Percentiles rank a stretch among this genome's conserved stretches.
These are phyloP conservation scores for Cabera pusaria DNA, from an alignment of 2,888 invertebrate genomes.

Conservation along the genomic window DNA sequence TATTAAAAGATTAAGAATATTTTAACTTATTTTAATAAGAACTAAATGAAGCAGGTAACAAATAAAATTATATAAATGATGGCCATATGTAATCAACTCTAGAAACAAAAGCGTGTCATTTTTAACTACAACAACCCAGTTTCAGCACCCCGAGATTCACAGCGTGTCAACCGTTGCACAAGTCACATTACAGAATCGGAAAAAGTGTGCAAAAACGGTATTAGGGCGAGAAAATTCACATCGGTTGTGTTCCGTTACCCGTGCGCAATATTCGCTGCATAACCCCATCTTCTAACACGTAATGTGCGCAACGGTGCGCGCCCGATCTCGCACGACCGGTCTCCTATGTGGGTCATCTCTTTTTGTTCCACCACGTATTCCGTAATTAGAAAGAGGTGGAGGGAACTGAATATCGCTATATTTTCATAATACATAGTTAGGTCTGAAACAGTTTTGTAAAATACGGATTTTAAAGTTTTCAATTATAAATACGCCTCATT, in stretches of 20 bases:
- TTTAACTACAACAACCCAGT: neutral
- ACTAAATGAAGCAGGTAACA: too few species aligned
- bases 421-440: constrained; percentile 29
- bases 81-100: too few species aligned
- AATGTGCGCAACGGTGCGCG: constrained; percentile 79
- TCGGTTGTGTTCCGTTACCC: constrained; percentile 71
- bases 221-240: constrained; percentile 82
- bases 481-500: too few species aligned
- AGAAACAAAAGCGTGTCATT: too few species aligned
- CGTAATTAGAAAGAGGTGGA: constrained; percentile 79
- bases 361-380: constrained; percentile 81
- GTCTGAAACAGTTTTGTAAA: too few species aligned
- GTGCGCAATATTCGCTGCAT: constrained; percentile 62
- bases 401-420: constrained; percentile 35
- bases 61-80: too few species aligned
- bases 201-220: constrained; percentile 71
- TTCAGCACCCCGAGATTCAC: constrained; percentile 32
- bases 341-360: constrained; percentile 81
- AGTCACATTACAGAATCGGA: constrained; percentile 66
- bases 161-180: constrained; percentile 59
- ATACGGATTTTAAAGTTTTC: too few species aligned
- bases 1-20: too few species aligned
- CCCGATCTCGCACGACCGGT: constrained; percentile 81
- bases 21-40: too few species aligned
- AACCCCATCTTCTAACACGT: constrained; percentile 79